Evolutionary conservation across 2,888 invertebrate genomes (phyloP), one percentile per base, ranked within the genome.

Genomic region (Folsomia manolachei): DNA sequence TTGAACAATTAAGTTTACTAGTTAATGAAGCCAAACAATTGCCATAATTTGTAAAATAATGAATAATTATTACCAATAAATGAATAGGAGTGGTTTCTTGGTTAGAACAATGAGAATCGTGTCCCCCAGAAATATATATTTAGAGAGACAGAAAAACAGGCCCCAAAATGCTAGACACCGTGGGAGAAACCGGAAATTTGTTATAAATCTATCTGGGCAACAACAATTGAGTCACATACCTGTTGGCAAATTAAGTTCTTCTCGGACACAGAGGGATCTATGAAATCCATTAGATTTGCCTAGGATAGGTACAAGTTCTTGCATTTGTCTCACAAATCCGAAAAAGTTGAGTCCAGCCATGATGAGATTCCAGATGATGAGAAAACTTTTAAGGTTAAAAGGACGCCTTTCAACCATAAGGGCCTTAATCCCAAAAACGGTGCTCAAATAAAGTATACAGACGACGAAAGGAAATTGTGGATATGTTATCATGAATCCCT

Each of bases 131-230:
- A 74, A 71, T 27, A 76, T 39, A 27, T 70, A 76, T 64, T 76
- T 76, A 2, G 76, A 74, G 53, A 76, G 71, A 27, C 71, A 71
- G 61, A 74, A 76, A 56, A 74, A 72, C 23, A 76, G 62, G 39
- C 76, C 76, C 76, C 76, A 76, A 25, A 71, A 71, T 26, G 76
- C 76, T 67, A 19, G 1, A 67, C n/a, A n/a, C n/a, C n/a, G n/a
- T n/a, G n/a, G n/a, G n/a, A n/a, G n/a, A n/a, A n/a, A n/a, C n/a
- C n/a, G n/a, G n/a, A n/a, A n/a, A n/a, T n/a, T n/a, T n/a, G n/a
- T n/a, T n/a, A n/a, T n/a, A n/a, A n/a, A n/a, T n/a, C n/a, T n/a
- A n/a, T n/a, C n/a, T n/a, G n/a, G n/a, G n/a, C n/a, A n/a, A n/a
- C n/a, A n/a, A n/a, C n/a, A n/a, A n/a, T n/a, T n/a, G n/a, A n/a